Evolutionary conservation across 2,113 vertebrate species (phyloP).

Genomic region (Neoarius graeffei): DNA sequence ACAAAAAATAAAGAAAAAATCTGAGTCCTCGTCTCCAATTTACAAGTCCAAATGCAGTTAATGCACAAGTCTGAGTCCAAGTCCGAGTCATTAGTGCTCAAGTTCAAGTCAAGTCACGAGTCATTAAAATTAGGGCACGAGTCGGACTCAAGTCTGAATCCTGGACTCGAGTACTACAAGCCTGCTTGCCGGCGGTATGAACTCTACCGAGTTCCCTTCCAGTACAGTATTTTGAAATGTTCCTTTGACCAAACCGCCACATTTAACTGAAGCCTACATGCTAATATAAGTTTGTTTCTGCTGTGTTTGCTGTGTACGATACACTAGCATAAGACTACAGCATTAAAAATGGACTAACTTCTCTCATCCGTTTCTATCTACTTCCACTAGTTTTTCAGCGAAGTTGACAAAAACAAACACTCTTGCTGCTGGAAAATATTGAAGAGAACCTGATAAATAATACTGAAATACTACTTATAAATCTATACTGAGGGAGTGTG

Average conservation of each 20-base stretch:
- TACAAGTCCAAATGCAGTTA: too few relatives aligned
- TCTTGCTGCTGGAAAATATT: neutral
- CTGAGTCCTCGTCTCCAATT: too few relatives aligned
- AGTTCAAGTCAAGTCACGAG: too few relatives aligned
- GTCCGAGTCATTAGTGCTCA: too few relatives aligned
- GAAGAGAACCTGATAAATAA: neutral
- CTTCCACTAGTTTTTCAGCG: neutral
- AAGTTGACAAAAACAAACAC: neutral
- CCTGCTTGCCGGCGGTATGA: too few relatives aligned
- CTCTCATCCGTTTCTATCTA: neutral
- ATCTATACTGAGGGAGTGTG: neutral
- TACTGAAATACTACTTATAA: neutral
- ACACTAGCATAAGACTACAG: neutral
- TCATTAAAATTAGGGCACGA: too few relatives aligned
- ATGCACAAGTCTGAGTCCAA: too few relatives aligned
- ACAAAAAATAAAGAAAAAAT: too few relatives aligned
- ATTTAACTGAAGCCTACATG: neutral
- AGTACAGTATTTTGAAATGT: neutral
- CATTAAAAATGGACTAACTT: neutral
- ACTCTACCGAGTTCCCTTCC: too few relatives aligned
- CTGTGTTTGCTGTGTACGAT: too few relatives aligned
- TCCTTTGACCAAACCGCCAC: neutral
- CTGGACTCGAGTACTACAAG: too few relatives aligned
- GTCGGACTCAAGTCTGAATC: too few relatives aligned
- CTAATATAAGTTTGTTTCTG: neutral